Evolutionary conservation across 2,888 invertebrate genomes (phyloP).

Genomic region (Aplocera efformata): DNA sequence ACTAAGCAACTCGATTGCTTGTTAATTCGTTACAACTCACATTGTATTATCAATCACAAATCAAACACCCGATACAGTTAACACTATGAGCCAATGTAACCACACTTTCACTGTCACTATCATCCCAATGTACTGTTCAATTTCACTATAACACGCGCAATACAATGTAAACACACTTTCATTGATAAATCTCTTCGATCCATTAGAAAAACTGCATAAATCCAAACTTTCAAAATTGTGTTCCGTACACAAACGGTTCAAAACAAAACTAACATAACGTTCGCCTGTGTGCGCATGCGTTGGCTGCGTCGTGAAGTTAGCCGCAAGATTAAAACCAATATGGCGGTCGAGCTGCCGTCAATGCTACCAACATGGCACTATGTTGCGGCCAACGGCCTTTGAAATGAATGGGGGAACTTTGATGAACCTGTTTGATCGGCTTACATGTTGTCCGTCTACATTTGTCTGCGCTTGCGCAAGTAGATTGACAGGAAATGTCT

Average conservation of each 20-base stretch:
- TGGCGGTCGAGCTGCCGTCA: conserved; percentile 32
- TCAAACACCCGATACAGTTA: conserved; percentile 12
- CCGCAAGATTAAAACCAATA: conserved; percentile 40
- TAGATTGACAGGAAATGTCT: conserved; percentile 17
- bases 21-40: conserved; percentile 7
- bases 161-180: conserved; percentile 18
- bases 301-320: conserved; percentile 58
- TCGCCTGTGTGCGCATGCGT: conserved; percentile 53
- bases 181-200: conserved; percentile 35
- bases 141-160: conserved; percentile 25
- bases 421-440: conserved; percentile 52
- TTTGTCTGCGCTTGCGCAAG: conserved; percentile 34
- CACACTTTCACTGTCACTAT: conserved; percentile 54
- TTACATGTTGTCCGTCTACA: conserved; percentile 23
- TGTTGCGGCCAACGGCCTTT: conserved; percentile 61
- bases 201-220: conserved; percentile 45
- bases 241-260: conserved; percentile 46
- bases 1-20: conserved; percentile 3
- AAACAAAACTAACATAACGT: conserved; percentile 70
- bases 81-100: conserved; percentile 60
- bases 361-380: conserved; percentile 34
- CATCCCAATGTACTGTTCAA: conserved; percentile 3
- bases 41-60: conserved; percentile 17
- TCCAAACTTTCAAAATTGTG: conserved; percentile 16
- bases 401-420: conserved; percentile 60